Evolutionary conservation across 1,140 invertebrate genomes (phyloP).

Genomic region (Zophobas morio): DNA sequence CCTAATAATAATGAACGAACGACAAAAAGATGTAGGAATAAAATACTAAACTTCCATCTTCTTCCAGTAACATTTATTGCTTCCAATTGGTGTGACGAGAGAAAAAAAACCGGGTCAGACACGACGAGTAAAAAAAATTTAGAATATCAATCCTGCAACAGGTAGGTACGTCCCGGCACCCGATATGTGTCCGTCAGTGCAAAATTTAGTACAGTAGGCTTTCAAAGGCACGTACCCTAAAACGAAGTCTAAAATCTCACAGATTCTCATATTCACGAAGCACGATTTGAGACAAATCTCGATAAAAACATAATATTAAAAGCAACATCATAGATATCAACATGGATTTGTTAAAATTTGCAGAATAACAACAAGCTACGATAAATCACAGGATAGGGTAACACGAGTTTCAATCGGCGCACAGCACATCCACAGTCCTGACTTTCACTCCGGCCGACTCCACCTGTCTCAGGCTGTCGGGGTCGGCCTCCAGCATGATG

Average conservation of each 20-base stretch:
- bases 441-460: constrained; percentile 76
- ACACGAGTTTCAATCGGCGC: constrained; percentile 24
- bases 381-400: constrained; percentile 57
- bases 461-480: constrained; percentile 75
- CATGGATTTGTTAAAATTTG: constrained; percentile 58
- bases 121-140: constrained; percentile 10
- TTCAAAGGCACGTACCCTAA: constrained; percentile 7
- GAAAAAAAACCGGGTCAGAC: not conserved
- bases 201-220: not conserved
- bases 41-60: not conserved
- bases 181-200: constrained; percentile 10
- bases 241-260: not conserved
- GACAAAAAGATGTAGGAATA: not conserved
- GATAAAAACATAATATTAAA: constrained; percentile 38
- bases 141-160: not conserved
- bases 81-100: constrained; percentile 32
- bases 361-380: constrained; percentile 59
- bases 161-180: not conserved
- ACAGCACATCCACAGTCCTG: constrained; percentile 77
- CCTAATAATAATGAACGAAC: constrained; percentile 11
- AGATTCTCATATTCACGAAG: constrained; percentile 22
- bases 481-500: constrained; percentile 89
- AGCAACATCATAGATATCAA: constrained; percentile 52
- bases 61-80: not conserved
- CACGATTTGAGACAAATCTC: constrained; percentile 15